Base-by-base conservation (phyloP, 1,140 invertebrate species). In the Drosophila sulfurigaster region DNA sequence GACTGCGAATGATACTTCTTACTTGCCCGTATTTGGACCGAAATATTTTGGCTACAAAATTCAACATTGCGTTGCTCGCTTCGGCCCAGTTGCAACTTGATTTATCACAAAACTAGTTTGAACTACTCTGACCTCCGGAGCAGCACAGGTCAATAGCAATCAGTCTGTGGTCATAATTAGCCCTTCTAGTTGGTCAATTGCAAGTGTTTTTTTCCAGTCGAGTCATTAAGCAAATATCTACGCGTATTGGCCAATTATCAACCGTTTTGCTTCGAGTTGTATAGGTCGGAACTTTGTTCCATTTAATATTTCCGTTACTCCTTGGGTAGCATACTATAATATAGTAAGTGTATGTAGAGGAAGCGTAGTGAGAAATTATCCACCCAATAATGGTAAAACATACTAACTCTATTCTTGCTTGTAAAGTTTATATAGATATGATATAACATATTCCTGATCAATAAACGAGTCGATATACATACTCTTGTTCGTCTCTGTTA, bases 1-100 rank as follows among this genome's bases (percentile, higher is more conserved):
- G 38, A 68, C 41, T 28, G 49, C 45, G 38, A 68, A 51, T 28
- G 49, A 68, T 81, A 66, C 75, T 83, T 81, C 81, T 81, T 78
- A 79, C 67, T 69, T 81, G 52, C 6, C 82, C 81, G 49, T 78
- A 75, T 86, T 81, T 68, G 81, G 64, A 1, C 16, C 46, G 10
- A 51, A 54, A 63, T 65, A 46, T 38, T 41, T 45, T 57, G 48
- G 48, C 3, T 13, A 38, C 30, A 73, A 60, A 28, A 69, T n/a
- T 65, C 38, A 51, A 66, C 13, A 15, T 10, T 56, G 59, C 52
- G 11, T 46, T 59, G 35, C 63, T 46, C 16, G 7, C 49, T 62
- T 49, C 15, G 3, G 6, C 30, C 30, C 32, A 51, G 41, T 32
- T 59, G 28, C 63, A 57, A 65, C 45, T 46, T 58, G 52, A 66